Base-by-base conservation (phyloP, 2,113 vertebrate species). In the Saimiri boliviensis region DNA sequence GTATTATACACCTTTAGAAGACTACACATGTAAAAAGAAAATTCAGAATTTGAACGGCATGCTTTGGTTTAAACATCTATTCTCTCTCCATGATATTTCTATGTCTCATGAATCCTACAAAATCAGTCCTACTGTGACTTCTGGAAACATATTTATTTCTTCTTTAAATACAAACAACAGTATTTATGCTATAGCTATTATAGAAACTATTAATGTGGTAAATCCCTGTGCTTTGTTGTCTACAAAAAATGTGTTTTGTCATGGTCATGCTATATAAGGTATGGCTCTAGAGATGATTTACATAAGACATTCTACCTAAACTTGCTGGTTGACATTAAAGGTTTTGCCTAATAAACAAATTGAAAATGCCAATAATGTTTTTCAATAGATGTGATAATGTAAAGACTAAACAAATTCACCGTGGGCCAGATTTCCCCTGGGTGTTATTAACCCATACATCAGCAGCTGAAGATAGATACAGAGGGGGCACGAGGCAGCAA, bases 341-440 rank as follows among this genome's bases (percentile, higher is more conserved):
- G 16, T 66, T 63, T 92, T 90, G 63, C 73, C 54, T 94, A 95
- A 95, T 87, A 97, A 96, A 95, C 95, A 94, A 90, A 96, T 85
- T 92, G 83, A 93, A 97, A 96, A 96, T 92, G 95, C 47, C 93
- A 90, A 88, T 97, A 97, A 88, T 95, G 94, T 90, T 95, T 98
- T 97, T 96, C 93, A 92, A 76, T 68, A 23, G 68, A 82, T 25
- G 25, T 74, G 81, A 93, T 66, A 92, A 91, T 80, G 95, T 47
- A 96, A 96, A 96, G 40, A 93, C 68, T 96, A 90, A 96, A 81
- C 58, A 83, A 80, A 82, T 89, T 97, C 66, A 87, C 58, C 40
- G 54, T 73, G 49, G 30, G 37, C 81, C 92, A 95, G 87, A 97
- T 97, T 98, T 98, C 96, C 95, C 97, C 25, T 86, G 97, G 86